Evolutionary conservation across 2,888 invertebrate species (phyloP), one percentile per base, ranked within the genome.

Genomic region (Encarsia formosa): DNA sequence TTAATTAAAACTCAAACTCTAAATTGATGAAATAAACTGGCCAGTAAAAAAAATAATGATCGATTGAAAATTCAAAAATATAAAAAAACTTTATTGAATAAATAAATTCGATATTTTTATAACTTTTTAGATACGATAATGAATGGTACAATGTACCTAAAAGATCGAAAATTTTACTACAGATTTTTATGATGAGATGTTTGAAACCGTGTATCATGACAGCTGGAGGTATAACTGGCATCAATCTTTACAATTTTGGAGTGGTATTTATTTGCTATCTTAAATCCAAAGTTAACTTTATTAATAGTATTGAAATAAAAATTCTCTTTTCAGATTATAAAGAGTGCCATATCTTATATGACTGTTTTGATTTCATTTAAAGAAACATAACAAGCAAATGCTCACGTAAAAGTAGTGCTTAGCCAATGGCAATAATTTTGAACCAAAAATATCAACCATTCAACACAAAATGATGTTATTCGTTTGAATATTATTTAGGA

Each of bases 201-300:
- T 23, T 22, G 9, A 24, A 2, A 9, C 39, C 39, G 9, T 23
- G 39, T 15, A 19, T 15, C 6, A 22, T 39, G 13, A 39, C 39
- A 2, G 39, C 39, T 24, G 22, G 23, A 15, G 24, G 24, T 8
- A 9, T 39, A n/a, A 15, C 24, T 4, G 9, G 4, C 3, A 39
- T 39, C 23, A 39, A 39, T 24, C 13, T 39, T 19, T 22, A 39
- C 15, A 39, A n/a, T 24, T 39, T 39, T 39, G 39, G 24, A 16
- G 16, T 6, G 8, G 39, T 39, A 15, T 23, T 19, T 15, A 15
- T 8, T 23, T 3, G 8, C 6, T 39, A 23, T 2, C 15, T 8
- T 1, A 1, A 16, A 2, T 9, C 6, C 4, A 32, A 32, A n/a
- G n/a, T 32, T 26, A 26, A 26, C 11, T 11, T 11, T 26, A 26